These are phyloP conservation scores for Myotis yumanensis DNA, from an alignment of 2,113 vertebrate species.

Conservation along the genomic window DNA sequence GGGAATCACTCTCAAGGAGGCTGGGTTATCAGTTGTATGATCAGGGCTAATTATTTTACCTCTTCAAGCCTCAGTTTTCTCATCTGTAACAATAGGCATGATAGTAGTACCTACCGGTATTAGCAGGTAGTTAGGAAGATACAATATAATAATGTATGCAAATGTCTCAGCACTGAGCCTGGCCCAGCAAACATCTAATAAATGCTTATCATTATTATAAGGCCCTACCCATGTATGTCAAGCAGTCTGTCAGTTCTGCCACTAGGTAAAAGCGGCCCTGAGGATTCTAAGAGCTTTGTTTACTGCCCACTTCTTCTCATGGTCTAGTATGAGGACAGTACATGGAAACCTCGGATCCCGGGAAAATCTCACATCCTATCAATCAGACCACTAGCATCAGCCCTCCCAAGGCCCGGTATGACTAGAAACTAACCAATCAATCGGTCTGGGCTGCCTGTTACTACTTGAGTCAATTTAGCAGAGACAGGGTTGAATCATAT, in stretches of 20 bases:
- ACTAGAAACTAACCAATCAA: not conserved
- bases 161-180: not conserved
- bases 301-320: not conserved
- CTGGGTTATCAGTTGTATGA: not conserved
- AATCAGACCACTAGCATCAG: not conserved
- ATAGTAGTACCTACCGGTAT: not conserved
- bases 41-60: not conserved
- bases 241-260: not conserved
- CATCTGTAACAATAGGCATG: not conserved
- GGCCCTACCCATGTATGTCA: too few relatives aligned
- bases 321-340: not conserved
- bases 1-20: not conserved
- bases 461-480: too few relatives aligned
- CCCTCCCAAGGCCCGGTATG: not conserved
- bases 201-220: not conserved
- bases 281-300: not conserved
- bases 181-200: not conserved
- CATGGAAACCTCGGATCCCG: not conserved
- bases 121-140: not conserved
- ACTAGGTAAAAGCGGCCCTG: not conserved
- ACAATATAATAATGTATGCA: not conserved
- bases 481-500: too few relatives aligned
- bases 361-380: not conserved
- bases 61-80: not conserved
- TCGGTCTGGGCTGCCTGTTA: too few relatives aligned